Evolutionary conservation across 2,797 vertebrate species (phyloP), one percentile per base, ranked within the genome.

Genomic region (Lutjanus argentimaculatus): DNA sequence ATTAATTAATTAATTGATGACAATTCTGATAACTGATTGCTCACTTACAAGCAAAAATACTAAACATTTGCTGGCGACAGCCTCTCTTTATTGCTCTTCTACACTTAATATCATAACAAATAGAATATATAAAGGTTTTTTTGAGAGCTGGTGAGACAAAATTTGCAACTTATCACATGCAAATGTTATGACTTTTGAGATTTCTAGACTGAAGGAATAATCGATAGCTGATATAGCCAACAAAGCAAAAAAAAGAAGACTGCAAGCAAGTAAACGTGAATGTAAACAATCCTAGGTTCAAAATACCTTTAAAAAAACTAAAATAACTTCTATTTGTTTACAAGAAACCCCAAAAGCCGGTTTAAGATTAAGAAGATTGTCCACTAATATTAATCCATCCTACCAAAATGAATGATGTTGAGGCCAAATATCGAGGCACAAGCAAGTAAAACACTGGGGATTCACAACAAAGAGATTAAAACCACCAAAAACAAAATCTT

Each of bases 281-380:
- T 36, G 16, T 16, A 25, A 45, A 46, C 11, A 8, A 57, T 13
- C 6, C 16, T 4, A 13, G 11, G n/a, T 42, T 71, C 6, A 13
- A 53, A 77, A 67, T 19, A 52, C 10, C 30, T 43, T 4, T 9
- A 8, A 43, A 9, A 43, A 43, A 42, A 30, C 4, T 2, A 42
- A 68, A 42, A 61, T 56, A 19, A 58, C 36, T 21, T 64, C 30
- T 51, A 30, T 65, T 51, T 71, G 67, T 73, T 79, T 62, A 53
- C 42, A 62, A 15, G 36, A 52, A 65, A 17, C 21, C 21, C 45
- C 16, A 6, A 11, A 25, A 4, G 36, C 6, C 10, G 12, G 16
- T 58, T 65, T 59, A 57, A 49, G 14, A 7, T 43, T n/a, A n/a
- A n/a, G n/a, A n/a, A 3, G 8, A 57, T 40, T n/a, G 9, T 43